These are phyloP conservation scores for Erethizon dorsatum DNA, from an alignment of 2,797 vertebrate genomes.

Conservation along the genomic window DNA sequence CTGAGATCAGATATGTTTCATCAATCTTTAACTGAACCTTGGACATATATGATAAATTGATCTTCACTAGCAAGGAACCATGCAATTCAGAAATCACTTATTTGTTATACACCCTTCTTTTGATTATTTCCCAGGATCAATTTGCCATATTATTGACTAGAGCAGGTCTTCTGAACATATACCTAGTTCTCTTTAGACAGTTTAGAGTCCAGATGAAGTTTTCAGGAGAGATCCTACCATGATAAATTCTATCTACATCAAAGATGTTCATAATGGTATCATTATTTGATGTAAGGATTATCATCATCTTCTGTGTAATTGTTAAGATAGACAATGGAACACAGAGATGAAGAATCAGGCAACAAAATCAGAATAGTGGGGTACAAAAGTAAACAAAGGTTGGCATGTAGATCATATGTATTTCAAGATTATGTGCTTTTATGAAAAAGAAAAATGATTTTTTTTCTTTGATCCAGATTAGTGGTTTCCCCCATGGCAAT, in stretches of 20 bases:
- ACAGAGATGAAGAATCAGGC: neutral
- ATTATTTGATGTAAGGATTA: neutral
- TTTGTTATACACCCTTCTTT: slow-evolving; percentile 36
- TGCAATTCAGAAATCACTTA: slow-evolving; percentile 57
- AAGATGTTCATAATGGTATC: neutral
- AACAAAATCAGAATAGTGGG: neutral
- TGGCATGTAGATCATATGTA: neutral
- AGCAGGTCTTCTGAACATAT: neutral
- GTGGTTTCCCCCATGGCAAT: slow-evolving; percentile 1
- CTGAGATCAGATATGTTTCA: slow-evolving; percentile 21
- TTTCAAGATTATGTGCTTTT: slow-evolving; percentile 53
- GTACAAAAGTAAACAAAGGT: slow-evolving; percentile 48
- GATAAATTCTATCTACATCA: neutral
- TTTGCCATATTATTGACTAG: slow-evolving; percentile 34
- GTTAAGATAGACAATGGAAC: neutral
- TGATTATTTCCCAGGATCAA: neutral
- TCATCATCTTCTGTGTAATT: neutral
- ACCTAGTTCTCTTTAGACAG: neutral
- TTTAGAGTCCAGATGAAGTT: neutral
- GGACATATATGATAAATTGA: slow-evolving; percentile 42
- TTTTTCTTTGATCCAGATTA: slow-evolving; percentile 15
- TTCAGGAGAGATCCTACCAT: neutral
- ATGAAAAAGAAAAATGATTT: slow-evolving; percentile 9
- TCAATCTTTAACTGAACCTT: slow-evolving; percentile 31
- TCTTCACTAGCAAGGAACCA: slow-evolving; percentile 30